Evolutionary conservation across 2,888 invertebrate species (phyloP), one percentile per base, ranked within the genome.

Genomic region (Drosophila mercatorum): DNA sequence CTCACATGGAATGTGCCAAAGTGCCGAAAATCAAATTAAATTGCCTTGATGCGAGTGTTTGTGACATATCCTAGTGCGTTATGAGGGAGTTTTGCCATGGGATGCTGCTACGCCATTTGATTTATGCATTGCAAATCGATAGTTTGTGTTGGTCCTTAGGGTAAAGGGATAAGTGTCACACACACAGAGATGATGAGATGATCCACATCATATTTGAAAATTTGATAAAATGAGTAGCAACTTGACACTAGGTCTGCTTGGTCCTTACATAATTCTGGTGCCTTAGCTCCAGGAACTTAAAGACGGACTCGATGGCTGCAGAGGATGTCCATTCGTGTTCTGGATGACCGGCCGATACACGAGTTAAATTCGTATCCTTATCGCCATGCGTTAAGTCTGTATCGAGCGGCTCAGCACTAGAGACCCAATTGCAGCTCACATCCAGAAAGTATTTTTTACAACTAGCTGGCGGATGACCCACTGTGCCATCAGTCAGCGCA

Each of bases 401-500:
- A 81, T 95, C 95, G 69, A 95, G 82, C 17, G 94, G 94, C 63
- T 94, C 91, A 38, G 92, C 81, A 75, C 94, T 94, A 31, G 95
- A 94, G 49, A 95, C 94, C 95, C 95, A 95, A 91, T 95, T 95
- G 69, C 93, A 94, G n/a, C 94, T 91, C 47, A 95, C 85, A 5
- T 77, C 68, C 3, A 55, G 69, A 17, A 85, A 72, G 41, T 78
- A 85, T 4, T 85, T 62, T 26, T 71, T 68, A 38, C 72, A 60
- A 5, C 74, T 84, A 2, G 72, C 65, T 8, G 86, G 72, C 40
- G 86, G 44, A 41, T 70, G 65, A 5, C 83, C 80, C 90, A 96
- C 96, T 1, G 95, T 95, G 0, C 96, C 96, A 92, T 97, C 97
- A 0, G 97, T 97, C 59, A 97, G 93, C 0, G 95, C 96, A 55